These are phyloP conservation scores for Buathra laborator DNA, from an alignment of 2,888 invertebrate species.

Conservation along the genomic window DNA sequence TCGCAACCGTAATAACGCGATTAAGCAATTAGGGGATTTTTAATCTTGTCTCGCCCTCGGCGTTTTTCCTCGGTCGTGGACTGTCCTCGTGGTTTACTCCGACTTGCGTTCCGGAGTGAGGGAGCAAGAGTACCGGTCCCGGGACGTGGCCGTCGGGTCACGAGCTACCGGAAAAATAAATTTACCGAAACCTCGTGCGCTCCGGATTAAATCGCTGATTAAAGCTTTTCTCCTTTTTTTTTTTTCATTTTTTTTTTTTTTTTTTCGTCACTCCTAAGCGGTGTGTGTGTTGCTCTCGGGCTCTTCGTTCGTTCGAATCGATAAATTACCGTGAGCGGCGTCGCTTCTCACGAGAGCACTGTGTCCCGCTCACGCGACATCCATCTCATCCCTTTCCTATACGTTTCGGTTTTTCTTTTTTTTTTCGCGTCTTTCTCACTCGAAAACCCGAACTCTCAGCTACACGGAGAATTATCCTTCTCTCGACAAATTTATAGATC, in stretches of 20 bases:
- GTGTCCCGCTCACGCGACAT: conserved; percentile 61
- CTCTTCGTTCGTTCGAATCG: conserved; percentile 75
- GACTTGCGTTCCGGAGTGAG: conserved; percentile 10
- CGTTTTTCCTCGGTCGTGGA: conserved; percentile 58
- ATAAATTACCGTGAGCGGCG: conserved; percentile 74
- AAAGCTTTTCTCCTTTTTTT: conserved; percentile 74
- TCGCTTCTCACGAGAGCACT: conserved; percentile 66
- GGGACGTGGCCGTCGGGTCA: conserved; percentile 71
- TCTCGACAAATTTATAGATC: conserved; percentile 69
- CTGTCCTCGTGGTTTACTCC: conserved; percentile 17
- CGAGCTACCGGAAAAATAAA: conserved; percentile 81
- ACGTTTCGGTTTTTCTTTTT: conserved; percentile 27
- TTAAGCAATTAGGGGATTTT: conserved; percentile 81
- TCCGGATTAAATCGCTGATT: conserved; percentile 83
- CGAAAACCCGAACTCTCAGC: conserved; percentile 46
- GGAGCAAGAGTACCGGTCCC: conserved; percentile 15
- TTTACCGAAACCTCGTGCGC: conserved; percentile 77
- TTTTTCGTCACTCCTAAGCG: conserved; percentile 63
- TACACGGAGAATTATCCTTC: conserved; percentile 66
- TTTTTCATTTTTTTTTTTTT: conserved; percentile 7
- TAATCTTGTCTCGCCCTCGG: conserved; percentile 70
- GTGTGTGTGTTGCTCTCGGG: conserved; percentile 32
- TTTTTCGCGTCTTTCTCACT: conserved; percentile 56
- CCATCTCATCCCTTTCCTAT: conserved; percentile 58
- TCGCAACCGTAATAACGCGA: conserved; percentile 80